phyloP scores from a whole-genome alignment of 1,140 invertebrate genomes.

The Heliconius hewitsoni region DNA sequence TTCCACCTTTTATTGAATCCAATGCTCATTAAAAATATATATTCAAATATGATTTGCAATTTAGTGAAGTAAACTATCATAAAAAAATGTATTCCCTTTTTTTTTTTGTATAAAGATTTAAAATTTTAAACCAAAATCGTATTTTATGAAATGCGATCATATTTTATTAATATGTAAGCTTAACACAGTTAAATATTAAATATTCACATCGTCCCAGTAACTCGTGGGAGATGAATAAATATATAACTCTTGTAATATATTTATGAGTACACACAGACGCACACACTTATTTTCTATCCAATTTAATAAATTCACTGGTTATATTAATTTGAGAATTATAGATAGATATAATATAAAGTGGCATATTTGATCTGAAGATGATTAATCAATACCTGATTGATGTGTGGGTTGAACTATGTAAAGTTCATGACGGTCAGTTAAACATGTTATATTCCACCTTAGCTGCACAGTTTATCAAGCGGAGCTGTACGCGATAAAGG shows the following conservation, averaged over 20 bases:
- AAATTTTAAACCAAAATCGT: neutral
- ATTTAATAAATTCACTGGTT: too few species aligned
- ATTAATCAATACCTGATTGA: neutral
- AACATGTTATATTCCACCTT: too few species aligned
- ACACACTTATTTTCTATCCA: too few species aligned
- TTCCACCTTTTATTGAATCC: conserved; percentile 68
- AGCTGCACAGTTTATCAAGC: too few species aligned
- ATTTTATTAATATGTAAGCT: neutral
- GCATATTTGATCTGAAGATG: neutral
- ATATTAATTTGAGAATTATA: too few species aligned
- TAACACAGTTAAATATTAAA: too few species aligned
- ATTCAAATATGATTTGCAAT: conserved; percentile 18
- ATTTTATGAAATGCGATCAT: neutral
- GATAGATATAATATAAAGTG: too few species aligned
- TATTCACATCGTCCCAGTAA: too few species aligned
- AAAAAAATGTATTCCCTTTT: neutral
- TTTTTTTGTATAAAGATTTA: neutral
- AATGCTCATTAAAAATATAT: conserved; percentile 71
- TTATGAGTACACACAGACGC: too few species aligned
- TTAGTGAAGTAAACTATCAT: neutral
- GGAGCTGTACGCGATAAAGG: too few species aligned
- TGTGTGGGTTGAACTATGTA: neutral
- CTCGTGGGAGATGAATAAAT: too few species aligned
- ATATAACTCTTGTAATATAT: too few species aligned
- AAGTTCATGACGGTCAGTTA: neutral